phyloP scores from a whole-genome alignment of 2,888 invertebrate genomes.

The Drosophila melanosoma region DNA sequence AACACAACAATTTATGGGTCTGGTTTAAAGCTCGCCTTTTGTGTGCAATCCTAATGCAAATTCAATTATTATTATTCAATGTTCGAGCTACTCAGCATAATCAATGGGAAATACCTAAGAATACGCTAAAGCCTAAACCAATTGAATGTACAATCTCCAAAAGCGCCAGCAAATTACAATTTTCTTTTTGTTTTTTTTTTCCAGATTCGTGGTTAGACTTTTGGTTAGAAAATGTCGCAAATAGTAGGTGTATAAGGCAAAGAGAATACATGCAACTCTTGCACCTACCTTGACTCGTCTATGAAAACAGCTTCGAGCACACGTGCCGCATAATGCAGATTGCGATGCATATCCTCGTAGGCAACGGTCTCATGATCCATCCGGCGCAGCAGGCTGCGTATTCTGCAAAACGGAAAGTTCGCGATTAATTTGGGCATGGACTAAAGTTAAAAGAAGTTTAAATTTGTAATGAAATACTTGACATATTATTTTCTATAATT shows the following conservation, averaged over 20 bases:
- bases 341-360: constrained; percentile 94
- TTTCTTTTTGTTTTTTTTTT: constrained; percentile 8
- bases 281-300: constrained; percentile 96
- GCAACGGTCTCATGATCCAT: constrained; percentile 95
- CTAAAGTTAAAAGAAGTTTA: background rate
- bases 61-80: constrained; percentile 21
- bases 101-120: constrained; percentile 45
- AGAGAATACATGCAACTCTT: constrained; percentile 11
- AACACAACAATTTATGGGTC: constrained; percentile 28
- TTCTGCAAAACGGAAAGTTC: constrained; percentile 87
- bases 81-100: constrained; percentile 53
- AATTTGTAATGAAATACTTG: too few species aligned
- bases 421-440: background rate
- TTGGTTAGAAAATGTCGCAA: constrained; percentile 36
- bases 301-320: constrained; percentile 97
- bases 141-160: constrained; percentile 57
- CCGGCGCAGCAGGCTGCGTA: constrained; percentile 95
- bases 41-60: constrained; percentile 60
- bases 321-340: constrained; percentile 96
- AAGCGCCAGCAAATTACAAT: constrained; percentile 48
- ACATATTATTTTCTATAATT: too few species aligned
- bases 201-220: constrained; percentile 40
- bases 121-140: constrained; percentile 69
- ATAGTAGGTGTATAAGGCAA: constrained; percentile 14
- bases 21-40: constrained; percentile 62